Percentiles rank a stretch among this genome's conserved stretches.
phyloP scores from a whole-genome alignment of 2,888 invertebrate species.

The Erpobdella octoculata region DNA sequence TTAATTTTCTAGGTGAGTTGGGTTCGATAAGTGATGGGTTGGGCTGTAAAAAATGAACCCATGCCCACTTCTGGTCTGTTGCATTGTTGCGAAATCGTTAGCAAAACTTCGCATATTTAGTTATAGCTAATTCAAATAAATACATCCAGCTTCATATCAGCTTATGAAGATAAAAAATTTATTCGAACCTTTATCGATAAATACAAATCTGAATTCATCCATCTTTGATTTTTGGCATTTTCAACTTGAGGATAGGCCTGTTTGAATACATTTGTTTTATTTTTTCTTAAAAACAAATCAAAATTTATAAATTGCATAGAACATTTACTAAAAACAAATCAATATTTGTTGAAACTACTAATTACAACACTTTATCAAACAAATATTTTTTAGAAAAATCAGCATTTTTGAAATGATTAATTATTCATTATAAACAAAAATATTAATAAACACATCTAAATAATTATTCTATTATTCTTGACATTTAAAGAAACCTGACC shows the following conservation, averaged over 20 bases:
- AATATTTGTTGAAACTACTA: slow-evolving; percentile 5
- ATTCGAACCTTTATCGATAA: slow-evolving; percentile 62
- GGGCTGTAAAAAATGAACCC: too few species aligned
- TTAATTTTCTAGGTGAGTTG: background rate
- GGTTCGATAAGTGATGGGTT: background rate
- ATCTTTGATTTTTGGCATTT: slow-evolving; percentile 67
- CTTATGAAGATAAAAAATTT: too few species aligned
- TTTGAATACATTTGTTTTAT: too few species aligned
- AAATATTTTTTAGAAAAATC: too few species aligned
- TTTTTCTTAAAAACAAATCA: too few species aligned
- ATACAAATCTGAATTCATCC: slow-evolving; percentile 65
- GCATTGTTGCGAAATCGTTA: too few species aligned
- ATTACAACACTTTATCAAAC: background rate
- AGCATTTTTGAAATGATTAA: background rate
- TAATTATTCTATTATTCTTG: background rate
- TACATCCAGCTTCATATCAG: too few species aligned
- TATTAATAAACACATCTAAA: background rate
- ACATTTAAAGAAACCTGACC: slow-evolving; percentile 37
- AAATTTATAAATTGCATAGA: background rate
- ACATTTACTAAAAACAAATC: background rate
- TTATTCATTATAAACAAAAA: background rate
- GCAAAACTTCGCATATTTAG: too few species aligned
- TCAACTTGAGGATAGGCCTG: slow-evolving; percentile 72
- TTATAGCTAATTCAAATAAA: too few species aligned
- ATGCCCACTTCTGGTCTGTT: too few species aligned